Evolutionary conservation across 2,113 vertebrate species (phyloP), one percentile per base, ranked within the genome.

Genomic region (Oryzias javanicus): DNA sequence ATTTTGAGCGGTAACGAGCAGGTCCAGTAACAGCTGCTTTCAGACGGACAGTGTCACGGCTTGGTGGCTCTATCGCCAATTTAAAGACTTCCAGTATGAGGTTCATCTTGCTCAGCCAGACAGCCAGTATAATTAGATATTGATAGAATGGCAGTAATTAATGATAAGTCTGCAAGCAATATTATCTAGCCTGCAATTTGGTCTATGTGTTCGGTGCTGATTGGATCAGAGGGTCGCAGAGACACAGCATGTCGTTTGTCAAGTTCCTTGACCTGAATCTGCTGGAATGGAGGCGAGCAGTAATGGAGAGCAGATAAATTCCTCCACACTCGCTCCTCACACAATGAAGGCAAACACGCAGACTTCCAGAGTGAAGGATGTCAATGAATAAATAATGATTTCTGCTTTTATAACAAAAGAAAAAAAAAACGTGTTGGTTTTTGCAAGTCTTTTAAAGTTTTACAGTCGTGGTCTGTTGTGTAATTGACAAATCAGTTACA

Each of bases 71-170:
- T 71, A 75, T 71, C n/a, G 75, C 58, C 67, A 41, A 75, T 78
- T 63, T 69, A 79, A 76, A 74, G 76, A 81, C 76, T 84, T 78
- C 47, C 66, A 78, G 78, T 57, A 70, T 27, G 53, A 74, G 72
- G 58, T 83, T 80, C 81, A 80, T 88, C 83, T 17, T 51, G 67
- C 79, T 71, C 74, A 15, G 64, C 65, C 78, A 78, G 87, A 89
- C 86, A 88, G 85, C 76, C 57, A 19, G 60, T 67, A 86, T 91
- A 91, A 92, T 90, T 89, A 85, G 81, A 84, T 91, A 91, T 92
- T 88, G 91, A 92, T 90, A 86, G 79, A 82, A 73, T 60, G 76
- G 61, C 57, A 52, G 81, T 89, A 90, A 90, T 90, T 90, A 89
- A 91, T 86, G 87, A 89, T 66, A 83, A 83, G 69, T 62, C 69